phyloP scores from a whole-genome alignment of 2,797 vertebrate genomes.

The Spondyliosoma cantharus region DNA sequence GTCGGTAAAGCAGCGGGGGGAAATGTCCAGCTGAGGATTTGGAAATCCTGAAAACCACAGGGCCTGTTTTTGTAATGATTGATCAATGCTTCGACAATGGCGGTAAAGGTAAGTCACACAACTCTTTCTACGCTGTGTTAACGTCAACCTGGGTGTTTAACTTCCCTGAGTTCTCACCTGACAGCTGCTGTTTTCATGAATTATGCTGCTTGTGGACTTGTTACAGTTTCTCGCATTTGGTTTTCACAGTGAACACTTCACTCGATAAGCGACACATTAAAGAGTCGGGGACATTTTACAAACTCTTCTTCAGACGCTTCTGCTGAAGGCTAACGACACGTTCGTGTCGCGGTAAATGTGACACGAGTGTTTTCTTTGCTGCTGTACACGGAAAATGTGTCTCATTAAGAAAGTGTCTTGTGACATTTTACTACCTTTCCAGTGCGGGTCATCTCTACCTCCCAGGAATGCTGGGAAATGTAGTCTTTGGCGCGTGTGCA shows the following conservation, averaged over 20 bases:
- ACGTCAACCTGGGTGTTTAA: not conserved
- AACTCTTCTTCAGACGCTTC: not conserved
- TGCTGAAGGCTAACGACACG: too few relatives aligned
- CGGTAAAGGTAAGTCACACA: constrained; percentile 79
- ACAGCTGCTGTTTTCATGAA: constrained; percentile 14
- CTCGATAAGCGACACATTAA: constrained; percentile 14
- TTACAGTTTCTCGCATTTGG: constrained; percentile 44
- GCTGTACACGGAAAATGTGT: constrained; percentile 78
- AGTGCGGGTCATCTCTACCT: constrained; percentile 70
- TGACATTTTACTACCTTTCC: constrained; percentile 88
- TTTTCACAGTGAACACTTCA: constrained; percentile 17
- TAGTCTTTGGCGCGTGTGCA: constrained; percentile 49
- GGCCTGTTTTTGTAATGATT: constrained; percentile 81
- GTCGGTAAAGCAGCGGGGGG: constrained; percentile 55
- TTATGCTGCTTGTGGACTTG: constrained; percentile 16
- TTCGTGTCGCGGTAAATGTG: not conserved
- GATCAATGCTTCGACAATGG: constrained; percentile 82
- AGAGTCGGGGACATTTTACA: not conserved
- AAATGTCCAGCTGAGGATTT: constrained; percentile 84
- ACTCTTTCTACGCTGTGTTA: not conserved
- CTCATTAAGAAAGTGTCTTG: constrained; percentile 85
- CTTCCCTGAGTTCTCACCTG: not conserved
- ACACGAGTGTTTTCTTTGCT: constrained; percentile 27
- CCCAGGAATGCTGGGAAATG: constrained; percentile 81
- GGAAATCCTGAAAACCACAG: constrained; percentile 68